These are phyloP conservation scores for Lucilia cuprina DNA, from an alignment of 1,140 invertebrate genomes.

Conservation along the genomic window DNA sequence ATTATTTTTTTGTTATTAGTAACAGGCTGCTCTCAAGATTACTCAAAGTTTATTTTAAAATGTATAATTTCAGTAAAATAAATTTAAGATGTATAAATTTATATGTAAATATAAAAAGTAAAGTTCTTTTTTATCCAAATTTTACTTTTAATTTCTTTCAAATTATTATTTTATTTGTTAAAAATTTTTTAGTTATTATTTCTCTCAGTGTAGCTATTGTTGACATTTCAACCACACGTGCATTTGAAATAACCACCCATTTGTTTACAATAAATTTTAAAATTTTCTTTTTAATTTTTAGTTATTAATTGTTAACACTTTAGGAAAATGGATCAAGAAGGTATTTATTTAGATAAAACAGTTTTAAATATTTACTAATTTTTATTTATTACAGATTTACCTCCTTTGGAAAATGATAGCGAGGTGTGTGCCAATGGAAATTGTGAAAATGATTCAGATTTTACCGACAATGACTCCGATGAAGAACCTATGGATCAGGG, in stretches of 20 bases:
- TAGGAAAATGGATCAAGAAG: slow-evolving; percentile 35
- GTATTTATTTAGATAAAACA: background rate
- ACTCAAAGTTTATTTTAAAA: no score
- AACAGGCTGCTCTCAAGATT: no score
- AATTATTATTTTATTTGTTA: no score
- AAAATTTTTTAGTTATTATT: background rate
- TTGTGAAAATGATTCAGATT: slow-evolving; percentile 29
- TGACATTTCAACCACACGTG: slow-evolving; percentile 17
- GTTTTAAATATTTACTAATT: background rate
- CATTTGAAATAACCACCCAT: background rate
- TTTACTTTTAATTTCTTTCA: no score
- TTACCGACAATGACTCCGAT: slow-evolving; percentile 47
- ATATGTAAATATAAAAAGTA: no score
- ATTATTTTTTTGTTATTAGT: no score
- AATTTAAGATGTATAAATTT: no score
- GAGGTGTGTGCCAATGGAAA: background rate
- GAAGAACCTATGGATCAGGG: slow-evolving; percentile 42
- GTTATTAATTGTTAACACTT: background rate
- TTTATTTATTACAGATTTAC: slow-evolving; percentile 18
- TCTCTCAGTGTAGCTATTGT: background rate
- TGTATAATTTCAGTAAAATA: no score
- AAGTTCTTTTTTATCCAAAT: no score
- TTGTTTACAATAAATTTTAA: slow-evolving; percentile 10
- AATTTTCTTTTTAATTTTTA: slow-evolving; percentile 22
- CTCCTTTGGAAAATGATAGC: background rate